A percentile compares a stretch with the other conserved stretches of the same genome.
These are phyloP conservation scores for Carcina quercana DNA, from an alignment of 2,888 invertebrate genomes.

Conservation along the genomic window DNA sequence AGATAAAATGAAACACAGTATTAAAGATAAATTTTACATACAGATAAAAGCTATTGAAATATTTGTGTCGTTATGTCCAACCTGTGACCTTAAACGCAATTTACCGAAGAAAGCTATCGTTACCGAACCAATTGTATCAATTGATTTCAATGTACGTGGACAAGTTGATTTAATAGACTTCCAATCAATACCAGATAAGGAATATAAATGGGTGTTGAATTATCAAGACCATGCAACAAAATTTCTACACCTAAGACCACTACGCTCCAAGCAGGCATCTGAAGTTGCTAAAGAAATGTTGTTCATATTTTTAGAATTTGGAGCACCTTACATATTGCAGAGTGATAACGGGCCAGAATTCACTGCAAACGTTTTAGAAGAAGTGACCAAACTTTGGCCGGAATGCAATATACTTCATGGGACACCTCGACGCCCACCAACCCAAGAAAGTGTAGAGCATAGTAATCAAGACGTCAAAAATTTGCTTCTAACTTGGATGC, in stretches of 20 bases:
- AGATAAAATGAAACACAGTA: slow-evolving; percentile 6
- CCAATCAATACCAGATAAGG: slow-evolving; percentile 23
- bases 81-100: slow-evolving; percentile 6
- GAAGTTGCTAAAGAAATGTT: slow-evolving; percentile 25
- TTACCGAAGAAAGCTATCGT: slow-evolving; percentile 16
- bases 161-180: slow-evolving; percentile 27
- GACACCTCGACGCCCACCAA: slow-evolving; percentile 14
- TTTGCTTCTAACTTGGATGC: slow-evolving; percentile 25
- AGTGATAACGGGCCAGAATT: slow-evolving; percentile 18
- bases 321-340: slow-evolving; percentile 16
- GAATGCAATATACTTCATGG: slow-evolving; percentile 16
- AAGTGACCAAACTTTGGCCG: slow-evolving; percentile 21
- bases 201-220: slow-evolving; percentile 28
- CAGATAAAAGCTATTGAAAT: slow-evolving; percentile 9
- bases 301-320: slow-evolving; percentile 18
- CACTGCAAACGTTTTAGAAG: slow-evolving; percentile 19
- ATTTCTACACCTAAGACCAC: slow-evolving; percentile 21
- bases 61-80: slow-evolving; percentile 10
- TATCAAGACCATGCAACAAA: slow-evolving; percentile 32
- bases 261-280: too few relatives aligned
- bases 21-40: slow-evolving; percentile 9
- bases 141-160: slow-evolving; percentile 23
- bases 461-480: slow-evolving; percentile 29
- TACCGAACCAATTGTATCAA: slow-evolving; percentile 8
- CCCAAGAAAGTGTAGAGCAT: slow-evolving; percentile 14